Evolutionary conservation across 2,888 invertebrate genomes (phyloP), one percentile per base, ranked within the genome.

Genomic region (Falcaria lacertinaria): DNA sequence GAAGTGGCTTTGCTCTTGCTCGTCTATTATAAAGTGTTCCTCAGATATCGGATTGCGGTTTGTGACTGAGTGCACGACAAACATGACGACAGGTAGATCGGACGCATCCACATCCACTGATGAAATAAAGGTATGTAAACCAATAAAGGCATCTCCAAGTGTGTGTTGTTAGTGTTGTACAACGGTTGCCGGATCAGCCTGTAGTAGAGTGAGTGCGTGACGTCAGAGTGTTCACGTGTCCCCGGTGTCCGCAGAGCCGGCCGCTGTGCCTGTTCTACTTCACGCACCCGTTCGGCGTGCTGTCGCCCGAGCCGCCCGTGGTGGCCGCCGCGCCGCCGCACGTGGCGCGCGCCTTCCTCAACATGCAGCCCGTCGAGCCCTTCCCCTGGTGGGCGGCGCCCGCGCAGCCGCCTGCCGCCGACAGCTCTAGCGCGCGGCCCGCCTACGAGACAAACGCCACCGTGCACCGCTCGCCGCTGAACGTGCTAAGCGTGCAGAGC

Each of bases 261-360:
- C 90, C 91, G 34, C 78, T 91, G 64, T 90, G 91, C 61, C 64
- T 91, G 64, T 91, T 89, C 72, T 90, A 91, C 77, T 90, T 91
- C 79, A 84, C 90, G 50, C 90, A 90, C 60, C 90, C 90, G 42
- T 90, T 90, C 69, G 90, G 89, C 48, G 90, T 91, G 64, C 75
- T 90, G 54, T 89, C 90, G 2, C 84, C 90, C 42, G 84, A 85
- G 67, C 84, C 89, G 38, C 87, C 88, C 32, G 54, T 56, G 38
- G 51, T 69, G 57, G 56, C 66, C 41, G 57, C 66, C 42, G 60
- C 72, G 51, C 73, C 71, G 50, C 64, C 67, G 54, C 65, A 63
- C 65, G 54, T 68, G 53, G 62, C 69, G 43, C 74, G 65, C 47
- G 70, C 77, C 54, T 80, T 69, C 54, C 52, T 75, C 63, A 64